Evolutionary conservation across 2,113 vertebrate genomes (phyloP), one percentile per base, ranked within the genome.

Genomic region (Hucho hucho): DNA sequence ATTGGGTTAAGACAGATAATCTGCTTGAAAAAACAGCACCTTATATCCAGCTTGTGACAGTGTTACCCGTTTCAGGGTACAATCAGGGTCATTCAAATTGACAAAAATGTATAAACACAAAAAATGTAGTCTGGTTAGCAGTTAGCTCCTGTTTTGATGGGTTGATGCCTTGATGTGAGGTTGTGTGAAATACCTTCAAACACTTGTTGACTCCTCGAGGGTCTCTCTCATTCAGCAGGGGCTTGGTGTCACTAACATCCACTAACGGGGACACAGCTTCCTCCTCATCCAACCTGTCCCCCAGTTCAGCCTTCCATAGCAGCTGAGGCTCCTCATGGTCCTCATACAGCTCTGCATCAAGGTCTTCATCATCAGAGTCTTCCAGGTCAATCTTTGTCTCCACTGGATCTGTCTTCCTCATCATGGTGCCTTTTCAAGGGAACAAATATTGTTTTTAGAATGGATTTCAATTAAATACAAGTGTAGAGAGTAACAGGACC

Each of bases 311-410:
- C 75, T 81, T 92, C 93, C 93, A 94, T 9, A 88, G 75, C 0
- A 63, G 80, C 72, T 87, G 32, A 11, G 79, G 75, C 80, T 89
- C 84, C 37, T 88, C 90, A n/a, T 46, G 84, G 11, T 80, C 81
- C 16, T 80, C 81, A 43, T 43, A 43, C 7, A 43, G 37, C 9
- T 43, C 9, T 43, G 9, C 37, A 69, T 90, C 86, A 64, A 25
- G 86, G 12, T 90, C 88, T n/a, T 89, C 88, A 43, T 90, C 86
- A 32, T 82, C 86, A 13, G 87, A 84, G 18, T 90, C 89, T 6
- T 72, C 85, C 77, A 94, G 80, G 72, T 93, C 89, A 16, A 93
- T 92, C 79, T 92, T 91, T 56, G 93, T 89, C 29, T 92, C 93
- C 72, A 79, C 89, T 24, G 75, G 79, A 64, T 90, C 82, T 12